Percentiles rank a stretch among this genome's conserved stretches.
These are phyloP conservation scores for Microcebus griseorufus DNA, from an alignment of 2,113 vertebrate genomes.

Conservation along the genomic window DNA sequence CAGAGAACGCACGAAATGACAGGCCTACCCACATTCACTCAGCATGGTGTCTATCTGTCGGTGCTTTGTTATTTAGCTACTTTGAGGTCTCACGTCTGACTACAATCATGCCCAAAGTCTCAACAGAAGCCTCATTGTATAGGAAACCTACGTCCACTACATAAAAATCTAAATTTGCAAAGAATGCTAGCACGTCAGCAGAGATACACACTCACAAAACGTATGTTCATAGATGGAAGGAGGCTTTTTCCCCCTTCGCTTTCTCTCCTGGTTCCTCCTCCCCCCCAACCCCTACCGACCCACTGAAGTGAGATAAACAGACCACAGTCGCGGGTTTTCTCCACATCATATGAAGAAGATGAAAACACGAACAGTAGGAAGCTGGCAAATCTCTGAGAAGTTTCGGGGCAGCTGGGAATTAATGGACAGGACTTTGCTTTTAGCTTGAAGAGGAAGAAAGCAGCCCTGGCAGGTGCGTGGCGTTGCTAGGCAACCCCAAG, in stretches of 20 bases:
- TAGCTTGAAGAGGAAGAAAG: constrained; percentile 83
- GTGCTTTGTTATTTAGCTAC: constrained; percentile 67
- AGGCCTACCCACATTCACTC: constrained; percentile 13
- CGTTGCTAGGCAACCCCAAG: constrained; percentile 86
- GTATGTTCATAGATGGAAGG: constrained; percentile 47
- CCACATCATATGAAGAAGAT: constrained; percentile 81
- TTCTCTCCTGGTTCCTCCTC: not conserved
- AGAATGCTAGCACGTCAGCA: constrained; percentile 65
- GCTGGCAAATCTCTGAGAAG: constrained; percentile 84
- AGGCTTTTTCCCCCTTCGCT: not conserved
- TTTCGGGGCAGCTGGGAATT: constrained; percentile 87
- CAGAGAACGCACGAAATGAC: constrained; percentile 41
- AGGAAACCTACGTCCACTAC: constrained; percentile 71
- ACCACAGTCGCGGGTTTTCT: constrained; percentile 80
- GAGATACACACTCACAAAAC: constrained; percentile 58
- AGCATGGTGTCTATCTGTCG: constrained; percentile 31
- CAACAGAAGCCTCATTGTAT: constrained; percentile 51
- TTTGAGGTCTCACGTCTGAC: constrained; percentile 67
- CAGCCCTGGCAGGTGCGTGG: constrained; percentile 75
- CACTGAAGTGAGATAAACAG: constrained; percentile 81
- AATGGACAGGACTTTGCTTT: constrained; percentile 87
- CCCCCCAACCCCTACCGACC: not conserved
- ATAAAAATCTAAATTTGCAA: constrained; percentile 72
- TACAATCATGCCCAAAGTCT: constrained; percentile 62
- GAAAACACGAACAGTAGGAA: constrained; percentile 87